These are phyloP conservation scores for Coptodon rendalli DNA, from an alignment of 2,113 vertebrate genomes.

Conservation along the genomic window DNA sequence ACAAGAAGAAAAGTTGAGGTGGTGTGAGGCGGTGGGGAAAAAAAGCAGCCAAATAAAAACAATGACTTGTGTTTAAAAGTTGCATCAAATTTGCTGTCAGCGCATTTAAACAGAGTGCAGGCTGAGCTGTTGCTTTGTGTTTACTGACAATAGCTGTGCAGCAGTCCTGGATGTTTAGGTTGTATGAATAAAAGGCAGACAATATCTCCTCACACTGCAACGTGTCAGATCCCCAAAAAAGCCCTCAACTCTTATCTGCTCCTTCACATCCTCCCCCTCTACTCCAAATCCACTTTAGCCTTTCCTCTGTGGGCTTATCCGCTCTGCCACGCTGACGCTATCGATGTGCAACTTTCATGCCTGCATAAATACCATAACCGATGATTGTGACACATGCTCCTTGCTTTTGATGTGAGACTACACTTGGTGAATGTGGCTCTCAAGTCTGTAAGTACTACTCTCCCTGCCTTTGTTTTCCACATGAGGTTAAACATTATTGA, in stretches of 20 bases:
- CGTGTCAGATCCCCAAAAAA: conserved; percentile 23
- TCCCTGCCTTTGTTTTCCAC: conserved; percentile 33
- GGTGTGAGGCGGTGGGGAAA: background rate
- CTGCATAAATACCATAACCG: conserved; percentile 47
- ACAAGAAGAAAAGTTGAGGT: background rate
- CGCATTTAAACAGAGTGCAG: background rate
- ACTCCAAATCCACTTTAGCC: conserved; percentile 46
- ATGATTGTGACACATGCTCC: conserved; percentile 31
- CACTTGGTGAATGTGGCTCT: conserved; percentile 5
- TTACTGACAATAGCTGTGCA: conserved; percentile 9
- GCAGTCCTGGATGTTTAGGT: background rate
- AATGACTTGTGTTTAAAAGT: conserved; percentile 15
- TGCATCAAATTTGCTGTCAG: background rate
- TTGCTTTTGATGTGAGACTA: conserved; percentile 28
- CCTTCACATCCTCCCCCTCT: background rate
- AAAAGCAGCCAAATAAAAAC: background rate
- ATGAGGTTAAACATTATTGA: conserved; percentile 59
- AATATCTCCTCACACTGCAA: conserved; percentile 22
- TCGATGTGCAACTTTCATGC: conserved; percentile 46
- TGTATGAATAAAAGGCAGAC: conserved; percentile 20
- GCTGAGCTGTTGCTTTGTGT: background rate
- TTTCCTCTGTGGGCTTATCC: conserved; percentile 42
- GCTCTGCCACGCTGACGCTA: conserved; percentile 44
- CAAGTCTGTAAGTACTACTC: conserved; percentile 1
- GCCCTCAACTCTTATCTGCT: conserved; percentile 37